Evolutionary conservation across 2,797 vertebrate genomes (phyloP), one percentile per base, ranked within the genome.

Genomic region (Gymnocypris eckloni): DNA sequence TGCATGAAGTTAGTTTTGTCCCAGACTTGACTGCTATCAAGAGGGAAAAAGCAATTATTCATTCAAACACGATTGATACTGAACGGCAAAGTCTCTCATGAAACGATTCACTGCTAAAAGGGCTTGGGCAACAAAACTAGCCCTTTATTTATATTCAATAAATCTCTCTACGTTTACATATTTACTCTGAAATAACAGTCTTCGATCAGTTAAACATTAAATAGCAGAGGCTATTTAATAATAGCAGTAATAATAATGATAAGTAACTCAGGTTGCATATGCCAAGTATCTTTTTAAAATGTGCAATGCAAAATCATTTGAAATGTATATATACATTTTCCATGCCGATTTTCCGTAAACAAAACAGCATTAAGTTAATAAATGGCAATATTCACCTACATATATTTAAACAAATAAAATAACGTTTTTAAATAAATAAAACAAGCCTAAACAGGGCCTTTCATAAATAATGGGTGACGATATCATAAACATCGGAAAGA

Each of bases 1-100:
- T 79, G 83, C 83, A 79, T 61, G 8, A 50, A 52, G 48, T 77
- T 84, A 67, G 28, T 84, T 77, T 67, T 41, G 71, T 66, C 43
- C 15, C 48, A 67, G 43, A 66, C n/a, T 41, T 69, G 13, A 79
- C 39, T 33, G 39, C 67, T 33, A 22, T 77, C 6, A 84, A 69
- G 59, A 48, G 54, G 28, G 10, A n/a, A 15, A 75, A 18, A 64
- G 12, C 15, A 64, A 80, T 33, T 6, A 66, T 37, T 39, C 1
- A 66, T 37, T 39, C 59, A 66, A 76, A 41, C 13, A 80, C 18
- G 25, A 37, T 52, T 76, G 41, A 67, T 54, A 61, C 13, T 61
- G 54, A 28, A 64, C 43, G 39, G n/a, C 15, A 33, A 45, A 73
- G 20, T 50, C 43, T 28, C 33, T 66, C 37, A 54, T 54, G 9